phyloP scores from a whole-genome alignment of 1,140 invertebrate species.

The Dryas iulia region DNA sequence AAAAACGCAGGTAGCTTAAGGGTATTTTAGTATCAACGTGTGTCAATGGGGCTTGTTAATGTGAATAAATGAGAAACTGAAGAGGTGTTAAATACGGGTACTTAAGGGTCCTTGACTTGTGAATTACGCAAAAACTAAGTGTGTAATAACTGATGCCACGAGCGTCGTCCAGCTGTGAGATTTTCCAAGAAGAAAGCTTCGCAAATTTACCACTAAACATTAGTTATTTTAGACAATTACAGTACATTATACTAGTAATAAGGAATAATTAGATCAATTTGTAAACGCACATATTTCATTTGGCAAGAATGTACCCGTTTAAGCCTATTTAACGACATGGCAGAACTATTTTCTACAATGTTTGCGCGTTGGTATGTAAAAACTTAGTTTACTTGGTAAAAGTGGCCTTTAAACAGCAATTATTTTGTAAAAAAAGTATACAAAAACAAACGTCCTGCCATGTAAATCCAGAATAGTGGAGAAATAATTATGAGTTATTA shows the following conservation, averaged over 20 bases:
- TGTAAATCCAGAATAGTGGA: slow-evolving; percentile 1
- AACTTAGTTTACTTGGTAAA: slow-evolving; percentile 6
- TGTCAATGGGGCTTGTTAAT: slow-evolving; percentile 46
- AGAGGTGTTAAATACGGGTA: slow-evolving; percentile 51
- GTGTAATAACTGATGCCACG: slow-evolving; percentile 35
- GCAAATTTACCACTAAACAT: slow-evolving; percentile 24
- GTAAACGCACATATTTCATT: slow-evolving; percentile 24
- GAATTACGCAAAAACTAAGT: slow-evolving; percentile 32
- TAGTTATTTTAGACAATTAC: slow-evolving; percentile 27
- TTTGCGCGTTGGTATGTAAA: slow-evolving; percentile 11
- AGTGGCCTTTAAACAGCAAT: not conserved
- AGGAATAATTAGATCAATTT: slow-evolving; percentile 32
- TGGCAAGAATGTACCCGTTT: slow-evolving; percentile 15
- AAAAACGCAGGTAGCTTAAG: slow-evolving; percentile 10
- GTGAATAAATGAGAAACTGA: slow-evolving; percentile 50
- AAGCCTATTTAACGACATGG: slow-evolving; percentile 8
- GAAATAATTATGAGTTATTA: too few relatives aligned
- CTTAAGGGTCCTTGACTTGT: slow-evolving; percentile 40
- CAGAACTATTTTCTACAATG: slow-evolving; percentile 10
- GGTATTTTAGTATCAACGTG: slow-evolving; percentile 27
- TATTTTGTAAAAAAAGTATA: not conserved
- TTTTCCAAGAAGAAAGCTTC: slow-evolving; percentile 31
- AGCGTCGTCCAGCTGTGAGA: slow-evolving; percentile 32
- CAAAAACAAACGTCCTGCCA: slow-evolving; percentile 1
- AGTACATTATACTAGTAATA: slow-evolving; percentile 27